phyloP scores from a whole-genome alignment of 2,113 vertebrate genomes.

The Tretioscincus oriximinensis region DNA sequence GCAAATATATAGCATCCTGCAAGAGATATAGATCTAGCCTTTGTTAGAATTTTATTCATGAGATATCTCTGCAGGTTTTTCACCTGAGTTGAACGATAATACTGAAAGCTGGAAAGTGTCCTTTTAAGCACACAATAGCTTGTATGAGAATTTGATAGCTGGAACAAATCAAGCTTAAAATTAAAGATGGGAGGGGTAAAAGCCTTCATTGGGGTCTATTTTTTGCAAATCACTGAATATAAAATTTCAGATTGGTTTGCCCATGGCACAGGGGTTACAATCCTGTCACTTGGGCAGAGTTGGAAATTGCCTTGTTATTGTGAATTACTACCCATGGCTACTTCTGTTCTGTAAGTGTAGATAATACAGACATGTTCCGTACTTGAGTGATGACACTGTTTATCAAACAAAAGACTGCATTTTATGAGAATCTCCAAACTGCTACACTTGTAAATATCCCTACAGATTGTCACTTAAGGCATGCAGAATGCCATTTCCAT shows the following conservation, averaged over 20 bases:
- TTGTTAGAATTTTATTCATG: background rate
- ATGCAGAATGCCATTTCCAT: constrained; percentile 15
- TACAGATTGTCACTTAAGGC: constrained; percentile 18
- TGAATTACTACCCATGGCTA: constrained; percentile 30
- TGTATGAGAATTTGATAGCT: background rate
- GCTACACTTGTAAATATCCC: constrained; percentile 23
- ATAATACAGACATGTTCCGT: constrained; percentile 16
- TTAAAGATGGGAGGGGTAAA: background rate
- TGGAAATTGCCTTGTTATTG: constrained; percentile 21
- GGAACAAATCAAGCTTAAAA: background rate
- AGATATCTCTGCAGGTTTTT: background rate
- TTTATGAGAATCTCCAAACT: background rate
- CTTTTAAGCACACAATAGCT: background rate
- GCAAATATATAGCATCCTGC: background rate
- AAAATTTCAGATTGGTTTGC: constrained; percentile 6
- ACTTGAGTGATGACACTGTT: constrained; percentile 7
- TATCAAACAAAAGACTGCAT: background rate
- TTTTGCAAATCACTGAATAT: constrained; percentile 1
- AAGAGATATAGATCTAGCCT: background rate
- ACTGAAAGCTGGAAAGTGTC: constrained; percentile 1
- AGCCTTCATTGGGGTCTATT: background rate
- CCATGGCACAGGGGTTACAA: constrained; percentile 11
- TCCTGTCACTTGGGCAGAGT: background rate
- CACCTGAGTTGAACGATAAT: background rate
- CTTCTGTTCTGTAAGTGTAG: constrained; percentile 24